Evolutionary conservation across 2,113 vertebrate species (phyloP).

Genomic region (Elanoides forficatus): DNA sequence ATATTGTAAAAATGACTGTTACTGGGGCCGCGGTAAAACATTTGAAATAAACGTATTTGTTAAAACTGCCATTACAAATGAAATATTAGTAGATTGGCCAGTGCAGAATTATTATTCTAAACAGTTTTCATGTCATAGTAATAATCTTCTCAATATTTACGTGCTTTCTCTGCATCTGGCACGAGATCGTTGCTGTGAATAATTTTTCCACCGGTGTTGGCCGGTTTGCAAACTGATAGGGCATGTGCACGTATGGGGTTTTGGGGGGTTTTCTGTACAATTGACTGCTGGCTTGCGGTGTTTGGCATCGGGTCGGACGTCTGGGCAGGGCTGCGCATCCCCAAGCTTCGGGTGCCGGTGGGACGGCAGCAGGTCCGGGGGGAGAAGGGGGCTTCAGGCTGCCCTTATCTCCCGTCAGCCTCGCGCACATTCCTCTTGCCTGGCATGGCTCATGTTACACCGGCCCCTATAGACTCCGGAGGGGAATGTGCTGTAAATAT

Average conservation of each 20-base stretch:
- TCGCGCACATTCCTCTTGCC: neutral
- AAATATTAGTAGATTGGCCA: neutral
- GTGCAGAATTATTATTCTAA: neutral
- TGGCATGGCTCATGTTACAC: neutral
- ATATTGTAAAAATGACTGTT: neutral
- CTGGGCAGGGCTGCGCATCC: neutral
- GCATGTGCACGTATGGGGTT: accelerated
- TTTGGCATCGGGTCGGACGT: neutral
- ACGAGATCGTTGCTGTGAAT: neutral
- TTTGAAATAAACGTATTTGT: neutral
- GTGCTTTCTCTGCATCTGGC: neutral
- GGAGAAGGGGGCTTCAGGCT: neutral
- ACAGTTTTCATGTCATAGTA: neutral
- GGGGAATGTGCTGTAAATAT: neutral
- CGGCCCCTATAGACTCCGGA: accelerated
- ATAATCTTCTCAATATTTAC: neutral
- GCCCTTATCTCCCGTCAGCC: neutral
- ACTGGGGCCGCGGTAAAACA: neutral
- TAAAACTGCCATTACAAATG: neutral
- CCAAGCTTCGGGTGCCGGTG: accelerated
- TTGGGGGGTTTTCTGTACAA: accelerated
- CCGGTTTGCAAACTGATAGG: neutral
- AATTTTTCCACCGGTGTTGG: neutral
- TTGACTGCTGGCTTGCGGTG: accelerated
- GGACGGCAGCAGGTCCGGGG: neutral